phyloP scores from a whole-genome alignment of 2,797 vertebrate genomes.

The Melanotaenia trifasciata region DNA sequence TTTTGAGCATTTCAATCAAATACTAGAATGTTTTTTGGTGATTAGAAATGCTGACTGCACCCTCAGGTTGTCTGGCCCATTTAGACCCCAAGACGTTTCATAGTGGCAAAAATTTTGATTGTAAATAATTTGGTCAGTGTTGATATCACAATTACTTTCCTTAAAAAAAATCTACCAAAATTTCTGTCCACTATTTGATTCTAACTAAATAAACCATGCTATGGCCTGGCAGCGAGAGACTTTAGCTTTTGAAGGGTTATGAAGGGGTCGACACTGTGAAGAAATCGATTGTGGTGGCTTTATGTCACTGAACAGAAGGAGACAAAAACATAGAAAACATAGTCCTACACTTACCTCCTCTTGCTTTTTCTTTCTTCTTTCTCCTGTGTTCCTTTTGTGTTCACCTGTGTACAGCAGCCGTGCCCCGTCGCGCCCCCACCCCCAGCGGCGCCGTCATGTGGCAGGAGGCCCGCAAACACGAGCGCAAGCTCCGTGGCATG shows the following conservation, averaged over 20 bases:
- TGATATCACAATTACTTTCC: not conserved
- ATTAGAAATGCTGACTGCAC: not conserved
- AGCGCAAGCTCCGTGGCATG: slow-evolving; percentile 97
- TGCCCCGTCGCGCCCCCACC: slow-evolving; percentile 86
- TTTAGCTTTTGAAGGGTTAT: not conserved
- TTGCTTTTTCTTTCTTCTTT: not conserved
- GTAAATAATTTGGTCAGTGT: not conserved
- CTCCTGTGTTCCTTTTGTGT: not conserved
- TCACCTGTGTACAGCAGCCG: slow-evolving; percentile 75
- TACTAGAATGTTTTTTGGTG: not conserved
- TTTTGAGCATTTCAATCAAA: not conserved
- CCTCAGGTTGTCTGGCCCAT: not conserved
- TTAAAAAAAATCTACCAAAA: not conserved
- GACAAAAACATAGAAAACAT: not conserved
- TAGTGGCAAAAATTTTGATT: not conserved
- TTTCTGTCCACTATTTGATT: not conserved
- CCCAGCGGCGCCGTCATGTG: slow-evolving; percentile 92
- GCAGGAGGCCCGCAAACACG: slow-evolving; percentile 97
- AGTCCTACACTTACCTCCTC: not conserved
- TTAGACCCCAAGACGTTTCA: not conserved
- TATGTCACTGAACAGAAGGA: not conserved
- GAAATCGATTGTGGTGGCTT: not conserved
- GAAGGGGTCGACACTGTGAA: not conserved
- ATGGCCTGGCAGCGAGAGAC: not conserved
- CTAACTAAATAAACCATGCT: not conserved